phyloP scores from a whole-genome alignment of 2,888 invertebrate species.

The Polydesmus complanatus region DNA sequence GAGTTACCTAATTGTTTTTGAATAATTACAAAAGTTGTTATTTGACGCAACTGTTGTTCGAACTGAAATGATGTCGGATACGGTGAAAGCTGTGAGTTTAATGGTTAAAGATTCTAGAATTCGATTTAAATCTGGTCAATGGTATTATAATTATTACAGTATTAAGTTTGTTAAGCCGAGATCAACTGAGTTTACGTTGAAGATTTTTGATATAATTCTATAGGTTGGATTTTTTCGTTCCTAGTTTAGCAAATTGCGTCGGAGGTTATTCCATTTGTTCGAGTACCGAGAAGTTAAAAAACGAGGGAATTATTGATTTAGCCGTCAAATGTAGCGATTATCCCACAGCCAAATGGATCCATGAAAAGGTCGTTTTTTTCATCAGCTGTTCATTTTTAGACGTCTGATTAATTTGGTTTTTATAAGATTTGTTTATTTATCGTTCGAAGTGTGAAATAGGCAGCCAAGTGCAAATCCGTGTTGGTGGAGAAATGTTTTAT shows the following conservation, averaged over 20 bases:
- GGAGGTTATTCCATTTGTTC: slow-evolving; percentile 37
- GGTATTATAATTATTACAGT: slow-evolving; percentile 26
- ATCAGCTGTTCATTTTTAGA: no score
- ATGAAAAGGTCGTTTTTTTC: slow-evolving; percentile 21
- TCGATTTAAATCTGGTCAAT: slow-evolving; percentile 34
- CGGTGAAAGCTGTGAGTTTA: slow-evolving; percentile 29
- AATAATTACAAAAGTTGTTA: slow-evolving; percentile 1
- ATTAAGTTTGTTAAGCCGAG: not conserved
- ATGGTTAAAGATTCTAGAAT: slow-evolving; percentile 26
- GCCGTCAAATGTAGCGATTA: slow-evolving; percentile 34
- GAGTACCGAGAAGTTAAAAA: slow-evolving; percentile 27
- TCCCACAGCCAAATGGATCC: slow-evolving; percentile 35
- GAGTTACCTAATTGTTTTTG: no score
- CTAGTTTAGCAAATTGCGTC: slow-evolving; percentile 28
- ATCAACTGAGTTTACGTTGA: not conserved
- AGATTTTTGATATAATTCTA: not conserved
- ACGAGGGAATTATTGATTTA: slow-evolving; percentile 26
- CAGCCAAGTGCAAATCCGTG: slow-evolving; percentile 27
- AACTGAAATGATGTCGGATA: slow-evolving; percentile 26
- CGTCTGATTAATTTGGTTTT: no score
- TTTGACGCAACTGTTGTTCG: slow-evolving; percentile 25
- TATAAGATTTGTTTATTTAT: not conserved
- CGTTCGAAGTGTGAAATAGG: slow-evolving; percentile 30
- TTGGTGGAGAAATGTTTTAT: slow-evolving; percentile 35
- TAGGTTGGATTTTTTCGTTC: slow-evolving; percentile 37